Evolutionary conservation across 2,888 invertebrate species (phyloP), one percentile per base, ranked within the genome.

Genomic region (Cremastobaeus sp.): DNA sequence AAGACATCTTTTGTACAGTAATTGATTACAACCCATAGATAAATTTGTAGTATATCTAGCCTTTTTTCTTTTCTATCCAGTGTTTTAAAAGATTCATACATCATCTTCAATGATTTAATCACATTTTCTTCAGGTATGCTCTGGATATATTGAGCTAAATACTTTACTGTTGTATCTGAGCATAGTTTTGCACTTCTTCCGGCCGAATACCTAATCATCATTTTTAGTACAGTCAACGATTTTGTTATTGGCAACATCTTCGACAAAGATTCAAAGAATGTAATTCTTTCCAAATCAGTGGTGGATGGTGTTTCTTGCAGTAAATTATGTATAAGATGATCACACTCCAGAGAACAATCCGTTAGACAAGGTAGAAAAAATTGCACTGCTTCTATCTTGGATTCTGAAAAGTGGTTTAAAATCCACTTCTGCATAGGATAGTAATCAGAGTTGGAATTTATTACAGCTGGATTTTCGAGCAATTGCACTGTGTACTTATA

Each of bases 1-100:
- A 86, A 76, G 1, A 79, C 77, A 8, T 71, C 34, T 1, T 74
- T 59, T 1, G 70, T 62, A 9, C 82, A 82, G 9, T 79, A 79
- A 28, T 81, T 78, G 14, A 89, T 79, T 1, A 84, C 75, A 2
- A 84, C 81, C 15, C 88, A 41, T 1, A 88, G 69, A 77, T 88
- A 89, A 5, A 84, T 76, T 1, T 79, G 69, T 1, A 88, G 74
- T 41, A 88, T 76, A 1, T 85, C 86, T 14, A 86, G 72, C 52
- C 88, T 81, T 6, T 35, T 30, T 0, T 32, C 47, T 2, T 48
- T 41, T 2, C 8, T 14, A 3, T 39, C 18, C 9, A 5, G n/a
- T 1, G 20, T 54, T 1, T 78, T 76, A 73, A 81, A 81, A 41
- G 85, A 85, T 9, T 78, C 64, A 52, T 84, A 86, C 0, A 76